Conservation (phyloP, 2,113 vertebrate genomes). For the Noturus placidus region DNA sequence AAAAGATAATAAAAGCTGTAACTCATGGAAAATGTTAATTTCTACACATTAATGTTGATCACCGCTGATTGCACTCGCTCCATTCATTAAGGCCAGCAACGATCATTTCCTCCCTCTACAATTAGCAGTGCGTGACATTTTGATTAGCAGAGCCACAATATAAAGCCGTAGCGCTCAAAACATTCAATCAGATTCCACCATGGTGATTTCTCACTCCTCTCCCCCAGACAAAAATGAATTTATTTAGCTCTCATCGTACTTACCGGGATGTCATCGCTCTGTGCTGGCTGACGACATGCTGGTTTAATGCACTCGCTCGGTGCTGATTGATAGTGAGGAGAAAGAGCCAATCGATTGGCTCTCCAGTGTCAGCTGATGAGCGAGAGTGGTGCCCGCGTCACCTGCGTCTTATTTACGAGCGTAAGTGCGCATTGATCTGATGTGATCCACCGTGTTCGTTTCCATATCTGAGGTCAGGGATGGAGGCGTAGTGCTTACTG, state of each 20-base stretch:
- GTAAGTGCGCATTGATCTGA: conserved; percentile 48
- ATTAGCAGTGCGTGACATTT: conserved; percentile 23
- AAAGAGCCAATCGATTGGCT: conserved; percentile 45
- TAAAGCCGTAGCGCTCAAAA: not conserved
- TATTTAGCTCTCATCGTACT: conserved; percentile 3
- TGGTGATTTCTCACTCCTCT: not conserved
- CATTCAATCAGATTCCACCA: not conserved
- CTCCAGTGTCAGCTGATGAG: conserved; percentile 46
- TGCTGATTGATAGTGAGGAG: conserved; percentile 31
- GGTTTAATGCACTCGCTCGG: conserved; percentile 41
- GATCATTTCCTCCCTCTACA: conserved; percentile 21
- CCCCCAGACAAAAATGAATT: not conserved
- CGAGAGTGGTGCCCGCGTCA: conserved; percentile 1
- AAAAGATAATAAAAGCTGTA: not conserved
- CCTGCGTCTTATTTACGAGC: conserved; percentile 55
- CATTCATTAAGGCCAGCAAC: conserved; percentile 8
- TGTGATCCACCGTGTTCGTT: conserved; percentile 45
- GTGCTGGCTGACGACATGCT: conserved; percentile 6
- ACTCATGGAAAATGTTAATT: not conserved
- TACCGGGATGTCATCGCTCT: conserved; percentile 27
- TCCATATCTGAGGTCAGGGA: conserved; percentile 42
- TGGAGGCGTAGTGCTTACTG: not conserved
- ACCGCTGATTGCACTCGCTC: not conserved
- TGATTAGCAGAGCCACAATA: conserved; percentile 18
- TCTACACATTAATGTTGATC: not conserved